A percentile compares a stretch with the other conserved stretches of the same genome.
phyloP scores from a whole-genome alignment of 2,888 invertebrate genomes.

The Pycnomerus fuliginosus region DNA sequence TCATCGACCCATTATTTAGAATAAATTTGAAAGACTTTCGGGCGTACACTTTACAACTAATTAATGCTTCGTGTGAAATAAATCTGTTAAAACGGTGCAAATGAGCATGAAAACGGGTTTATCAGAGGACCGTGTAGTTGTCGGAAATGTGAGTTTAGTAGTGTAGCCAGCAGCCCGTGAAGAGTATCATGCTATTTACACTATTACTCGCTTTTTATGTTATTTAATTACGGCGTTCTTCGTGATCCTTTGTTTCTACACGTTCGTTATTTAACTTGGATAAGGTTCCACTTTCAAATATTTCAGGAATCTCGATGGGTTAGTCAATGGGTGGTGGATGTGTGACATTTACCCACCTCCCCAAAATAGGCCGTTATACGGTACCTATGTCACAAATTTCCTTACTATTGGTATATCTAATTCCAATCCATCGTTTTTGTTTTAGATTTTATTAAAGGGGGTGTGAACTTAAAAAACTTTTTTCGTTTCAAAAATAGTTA shows the following conservation, averaged over 20 bases:
- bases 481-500: no score
- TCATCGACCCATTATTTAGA: slow-evolving; percentile 7
- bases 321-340: no score
- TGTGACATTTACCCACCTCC: no score
- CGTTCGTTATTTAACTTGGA: slow-evolving; percentile 19
- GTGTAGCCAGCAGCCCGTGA: slow-evolving; percentile 46
- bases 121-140: slow-evolving; percentile 38
- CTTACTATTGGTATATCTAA: no score
- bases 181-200: slow-evolving; percentile 49
- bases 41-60: neutral
- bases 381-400: no score
- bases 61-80: slow-evolving; percentile 39
- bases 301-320: slow-evolving; percentile 19
- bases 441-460: no score
- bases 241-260: slow-evolving; percentile 33
- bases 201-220: slow-evolving; percentile 47
- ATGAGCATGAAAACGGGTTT: slow-evolving; percentile 45
- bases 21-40: slow-evolving; percentile 10
- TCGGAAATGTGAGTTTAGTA: slow-evolving; percentile 47
- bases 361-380: no score
- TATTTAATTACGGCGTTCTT: slow-evolving; percentile 44
- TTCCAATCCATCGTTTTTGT: no score
- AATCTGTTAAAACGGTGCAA: slow-evolving; percentile 38
- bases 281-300: slow-evolving; percentile 14
- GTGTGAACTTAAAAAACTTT: no score